A percentile compares a stretch with the other conserved stretches of the same genome.
phyloP scores from a whole-genome alignment of 2,888 invertebrate species.

The Agapostemon virescens region DNA sequence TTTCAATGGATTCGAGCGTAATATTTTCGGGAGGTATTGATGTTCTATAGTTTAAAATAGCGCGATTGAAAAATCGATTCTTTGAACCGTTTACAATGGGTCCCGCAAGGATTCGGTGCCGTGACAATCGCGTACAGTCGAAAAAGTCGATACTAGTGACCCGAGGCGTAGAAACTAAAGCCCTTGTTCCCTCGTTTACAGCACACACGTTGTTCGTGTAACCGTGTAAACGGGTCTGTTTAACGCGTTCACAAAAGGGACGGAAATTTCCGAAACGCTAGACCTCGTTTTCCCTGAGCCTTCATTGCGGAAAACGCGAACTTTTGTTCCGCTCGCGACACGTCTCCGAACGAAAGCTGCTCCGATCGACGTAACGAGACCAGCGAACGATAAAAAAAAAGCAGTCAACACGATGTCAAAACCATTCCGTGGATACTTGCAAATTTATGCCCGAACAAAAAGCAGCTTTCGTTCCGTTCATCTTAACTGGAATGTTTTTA shows the following conservation, averaged over 20 bases:
- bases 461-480: neutral
- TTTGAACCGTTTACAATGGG: neutral
- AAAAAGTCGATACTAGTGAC: slow-evolving; percentile 22
- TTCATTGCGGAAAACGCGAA: slow-evolving; percentile 25
- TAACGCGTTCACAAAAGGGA: slow-evolving; percentile 23
- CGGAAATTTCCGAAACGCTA: slow-evolving; percentile 46
- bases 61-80: neutral
- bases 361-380: slow-evolving; percentile 1
- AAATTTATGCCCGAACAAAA: neutral
- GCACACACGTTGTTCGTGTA: slow-evolving; percentile 20
- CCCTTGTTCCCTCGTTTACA: slow-evolving; percentile 5
- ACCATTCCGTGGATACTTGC: neutral
- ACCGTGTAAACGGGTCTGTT: slow-evolving; percentile 36
- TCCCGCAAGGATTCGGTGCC: neutral
- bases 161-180: slow-evolving; percentile 20
- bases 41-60: neutral
- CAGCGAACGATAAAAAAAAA: slow-evolving; percentile 23
- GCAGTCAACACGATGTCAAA: neutral
- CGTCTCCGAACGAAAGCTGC: neutral
- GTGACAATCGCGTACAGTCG: neutral
- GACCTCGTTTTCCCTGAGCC: slow-evolving; percentile 30
- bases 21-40: neutral
- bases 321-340: slow-evolving; percentile 8
- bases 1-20: neutral
- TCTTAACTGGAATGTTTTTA: neutral